These are phyloP conservation scores for Dryocosmus kuriphilus DNA, from an alignment of 2,888 invertebrate genomes.

Conservation along the genomic window DNA sequence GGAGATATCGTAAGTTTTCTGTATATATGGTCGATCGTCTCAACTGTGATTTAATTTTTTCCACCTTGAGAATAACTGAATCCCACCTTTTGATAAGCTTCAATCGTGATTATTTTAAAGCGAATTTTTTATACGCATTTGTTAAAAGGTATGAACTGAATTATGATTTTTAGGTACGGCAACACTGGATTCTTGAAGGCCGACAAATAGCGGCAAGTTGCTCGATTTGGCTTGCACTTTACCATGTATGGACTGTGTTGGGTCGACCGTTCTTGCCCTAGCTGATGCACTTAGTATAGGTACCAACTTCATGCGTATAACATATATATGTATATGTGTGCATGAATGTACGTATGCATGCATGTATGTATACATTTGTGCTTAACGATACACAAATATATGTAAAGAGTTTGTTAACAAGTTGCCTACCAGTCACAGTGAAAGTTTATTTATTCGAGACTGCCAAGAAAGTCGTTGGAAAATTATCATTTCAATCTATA, in stretches of 20 bases:
- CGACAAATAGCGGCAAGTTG: constrained; percentile 32
- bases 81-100: not conserved
- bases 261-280: constrained; percentile 30
- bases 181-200: constrained; percentile 31
- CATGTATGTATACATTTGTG: not conserved
- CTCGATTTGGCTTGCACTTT: constrained; percentile 33
- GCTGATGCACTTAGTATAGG: constrained; percentile 16
- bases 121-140: not conserved
- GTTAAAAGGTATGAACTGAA: not conserved
- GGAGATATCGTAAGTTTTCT: not conserved
- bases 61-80: not conserved
- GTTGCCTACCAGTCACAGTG: not conserved
- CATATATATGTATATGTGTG: not conserved
- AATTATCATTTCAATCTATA: not conserved
- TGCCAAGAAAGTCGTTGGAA: not conserved
- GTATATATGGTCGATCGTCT: not conserved
- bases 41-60: not conserved
- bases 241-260: constrained; percentile 21
- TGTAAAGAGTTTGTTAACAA: not conserved
- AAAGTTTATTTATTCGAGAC: not conserved
- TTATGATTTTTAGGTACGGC: constrained; percentile 31
- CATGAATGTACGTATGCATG: too few relatives aligned
- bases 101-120: too few relatives aligned
- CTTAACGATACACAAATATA: not conserved
- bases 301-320: not conserved